These are phyloP conservation scores for Proctacanthus coquilletti DNA, from an alignment of 1,140 invertebrate species.

Conservation along the genomic window DNA sequence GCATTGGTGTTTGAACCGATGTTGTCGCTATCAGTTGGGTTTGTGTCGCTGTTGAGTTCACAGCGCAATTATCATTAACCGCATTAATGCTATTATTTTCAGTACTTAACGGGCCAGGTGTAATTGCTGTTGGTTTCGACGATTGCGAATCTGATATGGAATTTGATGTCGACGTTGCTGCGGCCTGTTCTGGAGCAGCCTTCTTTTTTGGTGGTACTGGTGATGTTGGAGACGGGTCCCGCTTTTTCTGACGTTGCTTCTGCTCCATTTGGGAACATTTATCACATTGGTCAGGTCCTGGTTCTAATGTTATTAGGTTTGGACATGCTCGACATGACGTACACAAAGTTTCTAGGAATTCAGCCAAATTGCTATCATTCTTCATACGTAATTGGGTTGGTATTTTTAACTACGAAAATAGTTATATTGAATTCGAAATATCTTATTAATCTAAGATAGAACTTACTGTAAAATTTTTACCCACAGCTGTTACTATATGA, in stretches of 20 bases:
- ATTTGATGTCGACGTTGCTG: conserved; percentile 4
- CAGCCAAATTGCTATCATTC: conserved; percentile 22
- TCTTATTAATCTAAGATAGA: not conserved
- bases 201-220: conserved; percentile 20
- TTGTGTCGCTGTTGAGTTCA: conserved; percentile 1
- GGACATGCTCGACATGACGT: conserved; percentile 28
- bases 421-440: not conserved
- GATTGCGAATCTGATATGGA: conserved; percentile 10
- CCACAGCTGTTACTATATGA: conserved; percentile 28
- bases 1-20: conserved; percentile 13
- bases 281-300: conserved; percentile 28
- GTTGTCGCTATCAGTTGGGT: conserved; percentile 14
- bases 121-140: conserved; percentile 7
- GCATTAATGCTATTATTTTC: too few relatives aligned
- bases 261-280: conserved; percentile 23
- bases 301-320: conserved; percentile 26
- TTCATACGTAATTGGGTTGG: conserved; percentile 25
- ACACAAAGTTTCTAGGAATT: conserved; percentile 28
- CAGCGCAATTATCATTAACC: too few relatives aligned
- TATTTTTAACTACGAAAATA: conserved; percentile 21
- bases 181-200: conserved; percentile 22
- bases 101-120: too few relatives aligned
- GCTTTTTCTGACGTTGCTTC: conserved; percentile 19
- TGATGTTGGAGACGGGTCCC: conserved; percentile 14
- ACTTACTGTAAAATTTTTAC: conserved; percentile 28